phyloP scores from a whole-genome alignment of 2,113 vertebrate species.

The Heterotilapia buettikoferi region DNA sequence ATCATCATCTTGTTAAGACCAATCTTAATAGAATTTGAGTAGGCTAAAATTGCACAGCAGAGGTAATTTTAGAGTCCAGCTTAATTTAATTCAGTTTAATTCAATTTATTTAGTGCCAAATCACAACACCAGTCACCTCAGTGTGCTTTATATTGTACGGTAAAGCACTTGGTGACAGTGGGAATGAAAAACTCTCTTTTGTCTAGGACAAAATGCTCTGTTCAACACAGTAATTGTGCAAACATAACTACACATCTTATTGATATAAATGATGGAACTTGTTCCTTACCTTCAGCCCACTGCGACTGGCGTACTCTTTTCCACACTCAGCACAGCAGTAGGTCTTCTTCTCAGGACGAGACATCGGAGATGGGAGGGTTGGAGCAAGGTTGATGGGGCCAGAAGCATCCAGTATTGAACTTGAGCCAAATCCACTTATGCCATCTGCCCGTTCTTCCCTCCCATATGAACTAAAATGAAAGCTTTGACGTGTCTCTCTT shows the following conservation, averaged over 20 bases:
- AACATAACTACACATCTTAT: neutral
- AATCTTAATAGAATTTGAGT: neutral
- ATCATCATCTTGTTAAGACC: neutral
- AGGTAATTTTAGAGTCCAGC: neutral
- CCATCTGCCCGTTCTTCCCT: slow-evolving; percentile 48
- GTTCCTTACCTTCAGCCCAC: slow-evolving; percentile 71
- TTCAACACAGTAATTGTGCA: neutral
- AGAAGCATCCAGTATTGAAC: slow-evolving; percentile 47
- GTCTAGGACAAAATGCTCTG: neutral
- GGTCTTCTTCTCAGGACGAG: slow-evolving; percentile 74
- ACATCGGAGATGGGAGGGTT: slow-evolving; percentile 66
- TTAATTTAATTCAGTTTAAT: neutral
- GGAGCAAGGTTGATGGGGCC: slow-evolving; percentile 60
- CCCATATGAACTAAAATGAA: slow-evolving; percentile 48
- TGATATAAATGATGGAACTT: neutral
- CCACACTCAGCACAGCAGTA: slow-evolving; percentile 76
- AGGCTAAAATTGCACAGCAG: neutral
- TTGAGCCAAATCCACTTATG: slow-evolving; percentile 17
- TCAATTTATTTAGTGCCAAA: neutral
- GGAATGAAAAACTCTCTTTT: neutral
- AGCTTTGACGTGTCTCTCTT: slow-evolving; percentile 62
- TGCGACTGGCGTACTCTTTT: slow-evolving; percentile 76
- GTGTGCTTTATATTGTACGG: neutral
- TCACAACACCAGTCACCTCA: neutral
- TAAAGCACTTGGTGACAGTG: neutral